A percentile compares a stretch with the other conserved stretches of the same genome.
Conservation (phyloP, 2,888 invertebrate genomes). For the Drosophila kuntzei region DNA sequence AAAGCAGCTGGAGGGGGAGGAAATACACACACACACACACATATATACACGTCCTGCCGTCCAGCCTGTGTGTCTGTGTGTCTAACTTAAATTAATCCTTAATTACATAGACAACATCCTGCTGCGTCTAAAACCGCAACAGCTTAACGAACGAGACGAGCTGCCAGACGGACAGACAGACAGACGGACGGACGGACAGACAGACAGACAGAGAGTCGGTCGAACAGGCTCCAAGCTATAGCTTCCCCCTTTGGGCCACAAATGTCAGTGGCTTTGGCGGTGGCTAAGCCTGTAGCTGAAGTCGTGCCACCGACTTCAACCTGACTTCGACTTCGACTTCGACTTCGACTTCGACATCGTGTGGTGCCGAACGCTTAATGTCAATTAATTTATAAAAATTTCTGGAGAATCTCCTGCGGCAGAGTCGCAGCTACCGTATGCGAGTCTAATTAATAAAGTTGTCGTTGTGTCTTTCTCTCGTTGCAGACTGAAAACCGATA, state of each 20-base stretch:
- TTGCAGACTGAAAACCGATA: slow-evolving; percentile 91
- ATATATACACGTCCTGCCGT: slow-evolving; percentile 34
- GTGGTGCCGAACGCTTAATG: slow-evolving; percentile 83
- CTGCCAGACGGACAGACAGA: slow-evolving; percentile 58
- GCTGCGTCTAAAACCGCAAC: slow-evolving; percentile 77
- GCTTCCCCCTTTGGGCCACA: slow-evolving; percentile 21
- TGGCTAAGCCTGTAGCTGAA: slow-evolving; percentile 23
- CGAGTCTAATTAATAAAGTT: slow-evolving; percentile 69
- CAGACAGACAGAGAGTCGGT: not conserved
- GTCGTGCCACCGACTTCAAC: slow-evolving; percentile 3
- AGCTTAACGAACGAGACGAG: slow-evolving; percentile 84
- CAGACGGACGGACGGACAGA: not conserved
- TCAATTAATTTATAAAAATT: slow-evolving; percentile 83
- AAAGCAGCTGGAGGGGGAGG: slow-evolving; percentile 27
- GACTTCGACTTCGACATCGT: slow-evolving; percentile 47
- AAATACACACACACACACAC: slow-evolving; percentile 3
- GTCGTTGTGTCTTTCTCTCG: slow-evolving; percentile 10
- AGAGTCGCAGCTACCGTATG: slow-evolving; percentile 48
- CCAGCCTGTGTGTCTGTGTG: slow-evolving; percentile 35
- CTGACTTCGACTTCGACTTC: slow-evolving; percentile 37
- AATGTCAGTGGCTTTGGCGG: slow-evolving; percentile 35
- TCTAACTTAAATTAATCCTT: slow-evolving; percentile 84
- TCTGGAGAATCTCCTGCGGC: slow-evolving; percentile 18
- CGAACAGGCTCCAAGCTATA: slow-evolving; percentile 16
- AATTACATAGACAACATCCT: slow-evolving; percentile 84